Evolutionary conservation across 2,113 vertebrate genomes (phyloP), one percentile per base, ranked within the genome.

Genomic region (Xenopus laevis): DNA sequence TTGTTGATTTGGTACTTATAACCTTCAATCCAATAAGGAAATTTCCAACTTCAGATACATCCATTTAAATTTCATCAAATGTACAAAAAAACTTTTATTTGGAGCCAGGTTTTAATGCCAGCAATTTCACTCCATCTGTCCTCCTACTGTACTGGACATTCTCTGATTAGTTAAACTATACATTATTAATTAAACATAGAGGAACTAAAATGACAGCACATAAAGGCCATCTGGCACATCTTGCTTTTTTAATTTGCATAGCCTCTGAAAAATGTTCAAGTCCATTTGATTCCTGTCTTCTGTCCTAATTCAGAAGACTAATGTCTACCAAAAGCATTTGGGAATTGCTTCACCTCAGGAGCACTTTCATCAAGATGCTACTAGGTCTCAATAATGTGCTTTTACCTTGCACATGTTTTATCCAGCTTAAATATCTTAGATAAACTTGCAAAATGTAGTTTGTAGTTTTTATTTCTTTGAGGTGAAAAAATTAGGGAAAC

Each of bases 11-110:
- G 46, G 53, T 47, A 59, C 60, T 60, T 53, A 46, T 74, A 74
- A 74, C 63, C 64, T 74, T 74, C 60, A 74, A 74, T 74, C 40
- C 46, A 58, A 73, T 57, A 66, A 18, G 52, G 46, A 33, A 60
- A 74, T 66, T 52, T 58, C 20, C 20, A 58, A 66, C 33, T 58
- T 30, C 45, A 46, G 30, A 45, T 59, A 46, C 13, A 50, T 73
- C 17, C 52, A 52, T 58, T 20, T 30, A 13, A 33, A 59, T 2
- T 46, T 21, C 45, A 60, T 23, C n/a, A 10, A 20, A 68, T 40
- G 67, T 57, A 59, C 44, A 53, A 21, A 67, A 40, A n/a, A 47
- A 65, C 23, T 50, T 59, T 8, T 4, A 68, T 23, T 18, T 30
- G 11, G 40, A 60, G 64, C 64, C 72, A 67, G 67, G 40, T 59